Base-by-base conservation (phyloP, 1,140 invertebrate species). In the Apocrypta bakeri region DNA sequence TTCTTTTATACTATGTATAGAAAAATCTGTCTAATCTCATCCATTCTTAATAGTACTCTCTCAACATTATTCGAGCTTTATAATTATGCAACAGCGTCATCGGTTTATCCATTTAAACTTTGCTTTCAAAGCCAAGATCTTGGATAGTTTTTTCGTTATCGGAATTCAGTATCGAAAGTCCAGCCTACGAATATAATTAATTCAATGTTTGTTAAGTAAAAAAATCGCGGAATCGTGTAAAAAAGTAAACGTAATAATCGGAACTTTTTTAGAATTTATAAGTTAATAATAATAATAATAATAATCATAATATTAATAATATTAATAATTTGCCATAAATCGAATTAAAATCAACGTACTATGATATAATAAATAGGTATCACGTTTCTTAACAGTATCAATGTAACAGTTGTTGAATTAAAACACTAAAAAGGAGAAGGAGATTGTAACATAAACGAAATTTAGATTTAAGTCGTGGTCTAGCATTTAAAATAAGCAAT, bases 371-470 rank as follows among this genome's bases (percentile, higher is more conserved):
- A 83, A 77, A 75, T 66, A 78, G 42, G n/a, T 78, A 72, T 69
- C 63, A 56, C 25, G 29, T 74, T 42, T 77, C 14, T 40, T 69
- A 82, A 79, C 33, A 79, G 74, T 56, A 25, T 81, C 21, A 79
- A 27, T 14, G 66, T 33, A 72, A 71, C 63, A 79, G 27, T 79
- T 33, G 24, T 72, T 71, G 37, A 71, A 71, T 25, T 64, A 72
- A 64, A 42, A 73, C 40, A 77, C 12, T 68, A 76, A 72, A 77
- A 77, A 63, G 9, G 33, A 37, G 33, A 31, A 82, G 76, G 71
- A 83, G 74, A 74, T 80, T 76, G 77, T 73, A 71, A 76, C 29
- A 76, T 63, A 76, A 83, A 83, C 79, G 37, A 27, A 81, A 68
- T 81, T 75, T 66, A 42, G 25, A 29, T 74, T 21, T 14, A 11